Evolutionary conservation across 2,113 vertebrate species (phyloP).

Genomic region (Oenanthe oenanthe): DNA sequence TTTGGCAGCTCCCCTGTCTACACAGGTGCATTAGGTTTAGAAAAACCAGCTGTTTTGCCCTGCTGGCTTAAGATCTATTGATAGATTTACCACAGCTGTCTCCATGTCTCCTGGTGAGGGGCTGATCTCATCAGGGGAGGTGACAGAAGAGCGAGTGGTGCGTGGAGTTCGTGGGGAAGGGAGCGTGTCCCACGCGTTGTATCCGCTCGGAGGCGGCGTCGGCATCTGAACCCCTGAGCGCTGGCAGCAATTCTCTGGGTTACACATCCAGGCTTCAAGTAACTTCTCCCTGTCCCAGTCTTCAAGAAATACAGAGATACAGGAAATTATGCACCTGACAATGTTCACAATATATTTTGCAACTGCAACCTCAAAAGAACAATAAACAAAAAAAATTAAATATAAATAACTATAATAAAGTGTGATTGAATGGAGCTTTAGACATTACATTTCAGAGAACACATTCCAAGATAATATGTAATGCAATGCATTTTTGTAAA

Average conservation of each 20-base stretch:
- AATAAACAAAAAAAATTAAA: not conserved
- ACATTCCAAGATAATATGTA: not conserved
- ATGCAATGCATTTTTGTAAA: not conserved
- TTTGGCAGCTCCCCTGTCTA: not conserved
- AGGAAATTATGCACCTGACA: not conserved
- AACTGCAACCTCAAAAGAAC: not conserved
- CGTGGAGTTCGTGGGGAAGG: constrained; percentile 93
- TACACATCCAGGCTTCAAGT: constrained; percentile 97
- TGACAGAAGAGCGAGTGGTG: constrained; percentile 90
- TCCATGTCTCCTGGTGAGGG: constrained; percentile 89
- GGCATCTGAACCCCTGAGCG: constrained; percentile 97
- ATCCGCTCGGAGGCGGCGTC: constrained; percentile 92
- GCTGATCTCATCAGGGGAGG: constrained; percentile 93
- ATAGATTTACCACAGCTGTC: constrained; percentile 80
- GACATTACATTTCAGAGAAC: not conserved
- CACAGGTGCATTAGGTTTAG: not conserved
- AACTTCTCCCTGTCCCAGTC: constrained; percentile 99
- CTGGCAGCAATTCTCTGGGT: constrained; percentile 94
- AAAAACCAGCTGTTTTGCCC: not conserved
- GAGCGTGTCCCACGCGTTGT: constrained; percentile 95
- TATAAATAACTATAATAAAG: not conserved
- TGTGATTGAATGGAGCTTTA: not conserved
- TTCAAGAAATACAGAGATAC: constrained; percentile 56
- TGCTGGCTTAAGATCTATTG: not conserved
- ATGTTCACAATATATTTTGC: not conserved